Evolutionary conservation across 1,140 invertebrate genomes (phyloP), one percentile per base, ranked within the genome.

Genomic region (Nasonia giraulti): DNA sequence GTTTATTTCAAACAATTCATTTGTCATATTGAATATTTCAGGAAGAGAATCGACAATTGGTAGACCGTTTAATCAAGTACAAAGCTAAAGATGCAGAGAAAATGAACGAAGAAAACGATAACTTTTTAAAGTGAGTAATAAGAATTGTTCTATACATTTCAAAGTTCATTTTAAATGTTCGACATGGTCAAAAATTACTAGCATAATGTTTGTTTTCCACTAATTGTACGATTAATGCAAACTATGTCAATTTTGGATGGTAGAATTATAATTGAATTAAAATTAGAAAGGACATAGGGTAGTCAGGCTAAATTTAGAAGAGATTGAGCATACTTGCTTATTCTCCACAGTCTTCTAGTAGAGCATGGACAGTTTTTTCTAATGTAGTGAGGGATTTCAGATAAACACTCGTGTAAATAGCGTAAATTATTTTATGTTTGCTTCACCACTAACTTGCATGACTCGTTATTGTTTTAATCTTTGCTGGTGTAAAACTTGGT

Each of bases 101-200:
- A 93, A 95, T 98, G 95, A 98, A 98, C 90, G 96, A 97, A 93
- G 97, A 98, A 93, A 98, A 98, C 94, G 98, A 98, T 93, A 96
- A 96, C 91, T 97, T 97, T 91, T 92, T 98, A 85, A 97, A 96
- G 96, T 97, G 95, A 95, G 95, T 94, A 86, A 27, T 75, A 66
- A 66, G 37, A 5, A 23, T 68, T 55, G 5, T 78, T n/a, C 12
- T 76, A 20, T 8, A n/a, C 17, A 27, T 27, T 33, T 44, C 62
- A n/a, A 80, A 66, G 7, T 73, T 73, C 62, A 77, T 31, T 31
- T 69, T 71, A 79, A 17, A 12, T 75, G 31, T 77, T 66, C 3
- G 20, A 69, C 0, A 33, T 79, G 3, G 17, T 71, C 55, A 50
- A 14, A 33, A 37, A 62, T 84, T 27, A 20, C 12, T 75, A 84